A percentile compares a stretch with the other conserved stretches of the same genome.
Evolutionary conservation across 2,888 invertebrate genomes (phyloP).

Genomic region (Stratiomys singularior): DNA sequence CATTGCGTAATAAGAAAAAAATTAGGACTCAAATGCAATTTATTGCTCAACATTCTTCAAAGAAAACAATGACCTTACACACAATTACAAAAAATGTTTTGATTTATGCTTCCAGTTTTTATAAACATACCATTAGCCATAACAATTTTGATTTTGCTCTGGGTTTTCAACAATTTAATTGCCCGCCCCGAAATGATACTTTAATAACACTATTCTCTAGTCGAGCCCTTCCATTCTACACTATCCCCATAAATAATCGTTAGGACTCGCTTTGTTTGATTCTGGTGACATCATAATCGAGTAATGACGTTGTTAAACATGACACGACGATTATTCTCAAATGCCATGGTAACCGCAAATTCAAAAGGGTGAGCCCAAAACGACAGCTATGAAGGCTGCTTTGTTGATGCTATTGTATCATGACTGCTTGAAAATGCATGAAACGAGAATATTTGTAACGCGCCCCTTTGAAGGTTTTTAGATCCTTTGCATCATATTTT

Average conservation of each 20-base stretch:
- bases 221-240: background rate
- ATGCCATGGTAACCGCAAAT: conserved; percentile 48
- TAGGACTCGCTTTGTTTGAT: conserved; percentile 45
- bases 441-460: background rate
- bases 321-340: conserved; percentile 45
- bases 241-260: conserved; percentile 46
- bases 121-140: background rate
- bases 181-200: background rate
- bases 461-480: conserved; percentile 7
- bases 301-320: conserved; percentile 45
- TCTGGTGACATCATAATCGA: conserved; percentile 48
- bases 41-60: no score
- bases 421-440: background rate
- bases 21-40: no score
- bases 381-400: background rate
- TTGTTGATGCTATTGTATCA: conserved; percentile 21
- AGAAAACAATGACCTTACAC: background rate
- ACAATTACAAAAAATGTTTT: background rate
- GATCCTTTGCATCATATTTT: conserved; percentile 1
- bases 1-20: no score
- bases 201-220: background rate
- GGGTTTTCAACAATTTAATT: background rate
- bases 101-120: background rate
- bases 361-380: conserved; percentile 46
- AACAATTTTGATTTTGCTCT: background rate